These are phyloP conservation scores for Peromyscus maniculatus DNA, from an alignment of 2,113 vertebrate genomes.

Conservation along the genomic window DNA sequence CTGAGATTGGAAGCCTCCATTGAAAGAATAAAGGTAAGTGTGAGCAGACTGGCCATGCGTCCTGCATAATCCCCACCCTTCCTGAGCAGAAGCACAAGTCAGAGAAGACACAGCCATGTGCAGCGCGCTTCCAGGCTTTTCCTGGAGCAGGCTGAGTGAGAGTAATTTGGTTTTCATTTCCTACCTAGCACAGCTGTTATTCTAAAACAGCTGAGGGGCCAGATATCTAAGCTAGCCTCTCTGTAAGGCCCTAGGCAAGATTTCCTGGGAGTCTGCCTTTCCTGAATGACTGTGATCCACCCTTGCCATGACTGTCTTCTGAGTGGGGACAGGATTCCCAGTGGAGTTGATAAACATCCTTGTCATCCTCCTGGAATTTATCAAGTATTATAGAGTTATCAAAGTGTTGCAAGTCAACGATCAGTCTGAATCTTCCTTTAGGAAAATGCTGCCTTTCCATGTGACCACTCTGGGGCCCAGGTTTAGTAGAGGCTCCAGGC, in stretches of 20 bases:
- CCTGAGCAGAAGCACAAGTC: fast-evolving
- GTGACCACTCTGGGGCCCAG: neutral
- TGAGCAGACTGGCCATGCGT: fast-evolving
- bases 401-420: neutral
- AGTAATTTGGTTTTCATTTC: neutral
- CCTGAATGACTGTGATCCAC: neutral
- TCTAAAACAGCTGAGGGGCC: neutral
- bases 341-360: neutral
- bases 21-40: constrained; percentile 94
- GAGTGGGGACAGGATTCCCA: neutral
- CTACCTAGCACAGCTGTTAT: neutral
- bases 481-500: neutral
- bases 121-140: neutral
- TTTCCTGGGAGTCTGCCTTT: constrained; percentile 35
- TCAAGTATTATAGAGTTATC: neutral
- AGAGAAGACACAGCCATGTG: neutral
- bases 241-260: neutral
- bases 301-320: neutral
- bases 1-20: constrained; percentile 93
- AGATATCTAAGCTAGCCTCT: neutral
- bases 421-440: neutral
- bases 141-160: neutral
- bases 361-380: constrained; percentile 30
- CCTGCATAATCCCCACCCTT: neutral
- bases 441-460: neutral